Conservation (phyloP, 2,113 vertebrate species). For the Phylloscopus trochilus region DNA sequence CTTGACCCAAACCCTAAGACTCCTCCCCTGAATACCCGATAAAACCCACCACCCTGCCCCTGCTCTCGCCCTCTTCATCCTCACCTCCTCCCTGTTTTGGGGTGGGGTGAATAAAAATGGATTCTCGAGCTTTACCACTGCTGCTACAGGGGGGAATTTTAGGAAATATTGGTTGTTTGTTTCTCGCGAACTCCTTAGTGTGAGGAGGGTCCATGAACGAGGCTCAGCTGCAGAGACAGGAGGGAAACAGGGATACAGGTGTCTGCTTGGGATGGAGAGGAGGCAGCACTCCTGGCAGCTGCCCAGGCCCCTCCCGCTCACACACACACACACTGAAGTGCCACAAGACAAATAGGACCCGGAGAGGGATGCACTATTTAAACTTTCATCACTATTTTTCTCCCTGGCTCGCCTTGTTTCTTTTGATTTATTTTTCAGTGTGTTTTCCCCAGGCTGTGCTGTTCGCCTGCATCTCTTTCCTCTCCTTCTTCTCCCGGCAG, state of each 20-base stretch:
- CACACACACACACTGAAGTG: neutral
- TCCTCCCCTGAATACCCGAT: too few species aligned
- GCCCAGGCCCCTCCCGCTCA: neutral
- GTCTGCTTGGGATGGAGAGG: neutral
- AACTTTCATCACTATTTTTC: constrained; percentile 63
- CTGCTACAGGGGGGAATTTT: neutral
- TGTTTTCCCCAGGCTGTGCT: constrained; percentile 26
- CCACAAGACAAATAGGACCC: neutral
- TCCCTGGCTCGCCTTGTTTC: constrained; percentile 39
- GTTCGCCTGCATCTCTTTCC: neutral
- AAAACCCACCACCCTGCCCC: too few species aligned
- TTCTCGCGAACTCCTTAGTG: neutral
- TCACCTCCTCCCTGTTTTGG: too few species aligned
- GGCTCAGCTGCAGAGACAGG: neutral
- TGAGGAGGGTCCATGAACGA: neutral
- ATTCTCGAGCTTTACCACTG: too few species aligned
- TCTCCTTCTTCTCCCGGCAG: neutral
- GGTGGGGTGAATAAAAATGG: too few species aligned
- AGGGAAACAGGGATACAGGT: neutral
- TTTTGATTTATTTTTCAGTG: constrained; percentile 65
- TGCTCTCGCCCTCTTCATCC: too few species aligned
- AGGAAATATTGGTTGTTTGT: neutral
- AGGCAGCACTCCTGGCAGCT: neutral
- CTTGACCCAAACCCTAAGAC: too few species aligned
- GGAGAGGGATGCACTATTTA: constrained; percentile 36